Evolutionary conservation across 2,888 invertebrate species (phyloP).

Genomic region (Creontiades dilutus): DNA sequence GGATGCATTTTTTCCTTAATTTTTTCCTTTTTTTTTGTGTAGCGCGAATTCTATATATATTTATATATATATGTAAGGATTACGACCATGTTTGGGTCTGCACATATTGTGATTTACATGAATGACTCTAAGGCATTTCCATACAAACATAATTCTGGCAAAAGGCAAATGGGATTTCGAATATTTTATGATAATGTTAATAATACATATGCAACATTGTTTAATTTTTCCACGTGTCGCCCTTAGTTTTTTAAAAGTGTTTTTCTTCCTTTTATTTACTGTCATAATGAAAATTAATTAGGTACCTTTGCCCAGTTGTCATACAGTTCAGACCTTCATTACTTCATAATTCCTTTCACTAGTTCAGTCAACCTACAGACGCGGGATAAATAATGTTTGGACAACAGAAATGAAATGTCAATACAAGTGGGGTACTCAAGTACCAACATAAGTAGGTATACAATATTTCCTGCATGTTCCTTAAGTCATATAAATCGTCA

Average conservation of each 20-base stretch:
- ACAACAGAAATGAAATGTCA: background rate
- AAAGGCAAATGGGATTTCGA: slow-evolving; percentile 55
- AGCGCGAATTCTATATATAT: slow-evolving; percentile 42
- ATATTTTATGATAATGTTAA: slow-evolving; percentile 40
- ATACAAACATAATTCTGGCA: slow-evolving; percentile 56
- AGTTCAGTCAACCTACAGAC: slow-evolving; percentile 36
- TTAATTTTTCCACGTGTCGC: background rate
- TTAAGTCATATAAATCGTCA: background rate
- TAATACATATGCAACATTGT: background rate
- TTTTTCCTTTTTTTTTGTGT: slow-evolving; percentile 4
- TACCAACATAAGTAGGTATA: background rate
- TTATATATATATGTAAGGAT: slow-evolving; percentile 35
- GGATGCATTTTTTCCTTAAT: slow-evolving; percentile 49
- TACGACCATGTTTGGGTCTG: background rate
- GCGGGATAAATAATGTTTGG: background rate
- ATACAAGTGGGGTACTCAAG: background rate
- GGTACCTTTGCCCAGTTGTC: slow-evolving; percentile 22
- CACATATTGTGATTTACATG: slow-evolving; percentile 52
- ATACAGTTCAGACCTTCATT: background rate
- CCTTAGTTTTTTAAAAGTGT: background rate
- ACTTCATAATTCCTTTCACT: slow-evolving; percentile 22
- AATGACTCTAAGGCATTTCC: slow-evolving; percentile 66
- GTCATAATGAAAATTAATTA: background rate
- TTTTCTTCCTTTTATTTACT: background rate
- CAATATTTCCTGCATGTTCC: background rate